Evolutionary conservation across 2,888 invertebrate species (phyloP).

Genomic region (Apodemia mormo): DNA sequence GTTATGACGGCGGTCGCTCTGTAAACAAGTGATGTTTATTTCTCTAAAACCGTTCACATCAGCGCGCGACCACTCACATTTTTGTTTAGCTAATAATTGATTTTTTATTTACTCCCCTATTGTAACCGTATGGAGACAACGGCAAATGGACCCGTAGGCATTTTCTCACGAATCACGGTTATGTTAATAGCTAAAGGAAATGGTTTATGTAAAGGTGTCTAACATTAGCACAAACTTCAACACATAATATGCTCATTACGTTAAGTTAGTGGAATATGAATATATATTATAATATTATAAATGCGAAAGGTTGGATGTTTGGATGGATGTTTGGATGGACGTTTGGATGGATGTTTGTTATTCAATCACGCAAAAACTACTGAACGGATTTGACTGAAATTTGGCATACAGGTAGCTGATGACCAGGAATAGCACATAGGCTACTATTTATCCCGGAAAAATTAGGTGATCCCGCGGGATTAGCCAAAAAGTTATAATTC

Average conservation of each 20-base stretch:
- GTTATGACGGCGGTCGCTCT: slow-evolving; percentile 75
- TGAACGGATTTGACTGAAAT: no score
- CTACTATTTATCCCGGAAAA: no score
- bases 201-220: not conserved
- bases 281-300: no score
- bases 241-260: not conserved
- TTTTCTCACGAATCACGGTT: slow-evolving; percentile 59
- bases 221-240: not conserved
- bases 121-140: slow-evolving; percentile 65
- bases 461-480: no score
- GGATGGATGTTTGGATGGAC: no score
- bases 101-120: slow-evolving; percentile 72
- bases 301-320: no score
- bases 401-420: no score
- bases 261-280: no score
- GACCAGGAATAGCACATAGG: no score
- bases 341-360: no score
- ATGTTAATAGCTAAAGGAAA: slow-evolving; percentile 6
- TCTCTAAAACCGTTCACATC: slow-evolving; percentile 75
- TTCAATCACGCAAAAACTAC: no score
- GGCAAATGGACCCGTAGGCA: slow-evolving; percentile 55
- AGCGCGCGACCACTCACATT: slow-evolving; percentile 72
- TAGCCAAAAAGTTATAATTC: no score
- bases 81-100: slow-evolving; percentile 77
- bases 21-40: slow-evolving; percentile 79